Evolutionary conservation across 1,140 invertebrate genomes (phyloP), one percentile per base, ranked within the genome.

Genomic region (Varroa destructor): DNA sequence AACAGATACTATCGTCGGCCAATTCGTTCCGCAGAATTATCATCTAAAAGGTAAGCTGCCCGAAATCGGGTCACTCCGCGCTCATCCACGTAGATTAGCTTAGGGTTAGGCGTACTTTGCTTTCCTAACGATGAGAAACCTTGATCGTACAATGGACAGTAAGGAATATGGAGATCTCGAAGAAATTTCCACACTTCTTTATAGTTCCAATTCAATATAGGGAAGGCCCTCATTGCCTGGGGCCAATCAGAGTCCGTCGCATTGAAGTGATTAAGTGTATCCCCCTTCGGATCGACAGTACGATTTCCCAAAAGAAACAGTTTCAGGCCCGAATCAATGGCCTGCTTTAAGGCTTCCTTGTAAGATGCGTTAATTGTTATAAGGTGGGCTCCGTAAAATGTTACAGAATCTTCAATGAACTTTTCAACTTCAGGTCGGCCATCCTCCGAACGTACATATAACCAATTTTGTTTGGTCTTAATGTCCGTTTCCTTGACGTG

Each of bases 191-290:
- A 97, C 70, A 97, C 85, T 76, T 94, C 86, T 10, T 83, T 83
- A 78, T 95, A 97, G 6, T 83, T 84, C 93, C 93, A 97, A 75
- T 94, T 84, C 5, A 97, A 81, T 42, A 97, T 81, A 0, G 93
- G 92, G 79, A 85, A 90, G 6, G 96, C 85, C 42, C 93, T 82
- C 83, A 94, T 87, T 72, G 94, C 81, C 77, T 86, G 81, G 3
- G 93, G 92, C 93, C 93, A 97, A 64, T 82, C 86, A 1, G 82
- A 73, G 81, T 97, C 93, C 12, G 92, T 93, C 14, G 37, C 56
- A 14, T 76, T 71, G 43, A 76, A 73, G 10, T 72, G 43, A 10
- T 73, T 51, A 1, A 76, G 14, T 36, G 43, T 70, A 37, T 36
- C 51, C 42, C 70, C 36, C 25, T 71, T 56, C 14, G 61, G 61